Evolutionary conservation across 2,113 vertebrate genomes (phyloP), one percentile per base, ranked within the genome.

Genomic region (Pachycephala philippinensis): DNA sequence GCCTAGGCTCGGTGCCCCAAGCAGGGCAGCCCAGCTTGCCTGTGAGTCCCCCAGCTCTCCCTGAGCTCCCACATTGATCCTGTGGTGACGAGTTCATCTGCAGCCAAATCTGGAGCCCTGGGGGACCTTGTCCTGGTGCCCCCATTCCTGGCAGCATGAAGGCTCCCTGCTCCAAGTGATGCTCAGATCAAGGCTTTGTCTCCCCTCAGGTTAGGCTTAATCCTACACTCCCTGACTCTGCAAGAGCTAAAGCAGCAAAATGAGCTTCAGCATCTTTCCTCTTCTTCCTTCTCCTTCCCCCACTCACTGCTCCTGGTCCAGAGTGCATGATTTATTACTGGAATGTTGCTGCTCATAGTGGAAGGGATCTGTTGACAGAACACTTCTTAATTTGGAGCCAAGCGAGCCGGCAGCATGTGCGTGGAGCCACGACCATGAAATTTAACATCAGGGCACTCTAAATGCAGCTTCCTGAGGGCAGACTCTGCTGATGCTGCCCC

Each of bases 241-340:
- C n/a, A 28, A 65, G 44, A 84, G 50, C 93, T 90, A 89, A 90
- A 93, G 49, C 53, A 77, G 74, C 74, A 90, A 87, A 96, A 90
- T 47, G n/a, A 87, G 53, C 74, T 87, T 93, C 63, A 68, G 85
- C 33, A 20, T 77, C 68, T 81, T 74, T 64, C 42, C n/a, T 72
- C 39, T 35, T 39, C 52, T 14, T 14, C 42, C 11, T 64, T n/a
- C n/a, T 39, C 28, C n/a, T 81, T 56, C 60, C 27, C 11, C 64
- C 28, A 39, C 42, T 54, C 9, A 27, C 8, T 0, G 23, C 66
- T 76, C 52, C 71, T 27, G 57, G 42, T 83, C 72, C 78, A 69
- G 0, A 3, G 68, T 4, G 0, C 57, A 68, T 72, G 68, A 80
- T 78, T 84, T 74, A 91, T 92, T 70, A 66, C n/a, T 2, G 0